phyloP scores from a whole-genome alignment of 2,113 vertebrate species.

The Chauna torquata region DNA sequence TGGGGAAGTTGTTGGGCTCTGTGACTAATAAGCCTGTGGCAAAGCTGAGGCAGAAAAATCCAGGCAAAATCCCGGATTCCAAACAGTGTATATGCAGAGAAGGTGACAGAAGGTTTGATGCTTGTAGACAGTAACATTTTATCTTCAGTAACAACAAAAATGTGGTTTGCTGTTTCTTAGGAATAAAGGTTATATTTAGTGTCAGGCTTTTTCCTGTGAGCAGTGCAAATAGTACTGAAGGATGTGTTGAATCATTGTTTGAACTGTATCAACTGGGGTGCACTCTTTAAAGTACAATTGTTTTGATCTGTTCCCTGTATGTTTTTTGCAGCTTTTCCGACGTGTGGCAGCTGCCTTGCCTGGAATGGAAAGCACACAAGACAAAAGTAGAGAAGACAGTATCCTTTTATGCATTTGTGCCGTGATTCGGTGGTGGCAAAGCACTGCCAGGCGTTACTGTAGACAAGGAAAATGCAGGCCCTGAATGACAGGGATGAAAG shows the following conservation, averaged over 20 bases:
- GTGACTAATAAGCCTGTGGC: background rate
- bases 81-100: background rate
- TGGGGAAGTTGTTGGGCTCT: background rate
- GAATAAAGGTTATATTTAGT: slow-evolving; percentile 37
- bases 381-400: slow-evolving; percentile 99
- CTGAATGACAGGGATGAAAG: background rate
- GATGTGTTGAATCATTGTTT: background rate
- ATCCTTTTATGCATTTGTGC: slow-evolving; percentile 84
- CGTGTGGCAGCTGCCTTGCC: slow-evolving; percentile 97
- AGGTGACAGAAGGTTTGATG: background rate
- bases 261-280: background rate
- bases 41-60: background rate
- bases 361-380: slow-evolving; percentile 98
- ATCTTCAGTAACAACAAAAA: background rate
- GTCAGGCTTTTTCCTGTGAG: slow-evolving; percentile 10
- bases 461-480: background rate
- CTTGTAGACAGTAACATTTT: background rate
- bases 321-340: slow-evolving; percentile 88
- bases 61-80: background rate
- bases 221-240: background rate
- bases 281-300: background rate
- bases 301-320: slow-evolving; percentile 20
- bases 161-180: background rate
- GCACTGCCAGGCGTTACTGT: background rate
- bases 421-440: background rate